A percentile compares a stretch with the other conserved stretches of the same genome.
These are phyloP conservation scores for Diaprepes abbreviatus DNA, from an alignment of 2,888 invertebrate genomes.

Conservation along the genomic window DNA sequence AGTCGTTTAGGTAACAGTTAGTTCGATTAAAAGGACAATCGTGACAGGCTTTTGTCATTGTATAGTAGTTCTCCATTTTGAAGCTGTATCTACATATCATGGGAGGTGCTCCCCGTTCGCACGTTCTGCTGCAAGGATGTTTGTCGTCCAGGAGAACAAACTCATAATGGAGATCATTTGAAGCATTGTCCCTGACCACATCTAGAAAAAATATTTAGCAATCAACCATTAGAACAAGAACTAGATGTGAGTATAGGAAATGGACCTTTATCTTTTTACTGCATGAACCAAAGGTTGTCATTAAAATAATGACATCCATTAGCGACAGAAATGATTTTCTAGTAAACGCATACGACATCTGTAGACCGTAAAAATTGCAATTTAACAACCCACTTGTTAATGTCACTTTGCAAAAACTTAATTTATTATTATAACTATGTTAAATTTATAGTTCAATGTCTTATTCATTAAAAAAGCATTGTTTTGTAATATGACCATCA, in stretches of 20 bases:
- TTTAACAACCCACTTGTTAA: too few species aligned
- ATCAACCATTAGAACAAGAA: too few species aligned
- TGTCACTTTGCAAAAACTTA: too few species aligned
- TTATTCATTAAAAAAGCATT: constrained; percentile 9
- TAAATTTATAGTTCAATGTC: constrained; percentile 1
- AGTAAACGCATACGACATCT: too few species aligned
- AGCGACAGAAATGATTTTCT: too few species aligned
- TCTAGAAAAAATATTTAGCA: too few species aligned
- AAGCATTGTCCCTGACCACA: not conserved
- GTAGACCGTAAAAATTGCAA: too few species aligned
- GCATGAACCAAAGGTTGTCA: too few species aligned
- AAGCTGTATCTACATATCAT: constrained; percentile 82
- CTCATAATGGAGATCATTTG: constrained; percentile 47
- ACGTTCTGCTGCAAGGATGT: constrained; percentile 77
- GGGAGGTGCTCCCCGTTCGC: constrained; percentile 72
- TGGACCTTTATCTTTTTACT: too few species aligned
- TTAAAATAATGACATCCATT: too few species aligned
- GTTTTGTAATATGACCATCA: not conserved
- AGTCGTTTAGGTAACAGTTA: constrained; percentile 85
- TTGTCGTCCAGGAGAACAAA: constrained; percentile 59
- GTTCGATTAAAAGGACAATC: constrained; percentile 81
- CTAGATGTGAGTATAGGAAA: too few species aligned
- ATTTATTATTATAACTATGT: too few species aligned
- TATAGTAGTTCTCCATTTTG: constrained; percentile 85
- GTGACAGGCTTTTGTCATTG: constrained; percentile 90